Percentiles rank a stretch among this genome's conserved stretches.
phyloP scores from a whole-genome alignment of 2,113 vertebrate genomes.

The Muntiacus reevesi region DNA sequence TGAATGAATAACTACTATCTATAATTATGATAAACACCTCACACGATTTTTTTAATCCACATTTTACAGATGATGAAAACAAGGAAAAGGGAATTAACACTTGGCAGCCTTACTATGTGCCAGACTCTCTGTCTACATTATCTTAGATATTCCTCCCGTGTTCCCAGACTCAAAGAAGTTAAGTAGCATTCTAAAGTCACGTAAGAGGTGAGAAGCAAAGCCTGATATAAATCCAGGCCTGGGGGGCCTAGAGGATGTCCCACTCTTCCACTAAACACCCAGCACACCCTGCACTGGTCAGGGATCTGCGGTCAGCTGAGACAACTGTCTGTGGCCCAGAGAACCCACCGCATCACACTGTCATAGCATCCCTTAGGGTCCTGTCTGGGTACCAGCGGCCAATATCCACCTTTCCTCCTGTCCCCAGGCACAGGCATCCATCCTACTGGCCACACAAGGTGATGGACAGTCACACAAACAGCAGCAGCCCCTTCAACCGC shows the following conservation, averaged over 20 bases:
- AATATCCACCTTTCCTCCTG: background rate
- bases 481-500: background rate
- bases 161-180: background rate
- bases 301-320: background rate
- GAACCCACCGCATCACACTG: background rate
- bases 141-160: background rate
- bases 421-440: too few relatives aligned
- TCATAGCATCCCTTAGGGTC: background rate
- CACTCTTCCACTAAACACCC: background rate
- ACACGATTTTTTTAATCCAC: background rate
- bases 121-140: background rate
- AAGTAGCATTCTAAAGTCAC: background rate
- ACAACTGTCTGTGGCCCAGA: background rate
- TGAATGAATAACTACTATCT: background rate
- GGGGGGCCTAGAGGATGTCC: background rate
- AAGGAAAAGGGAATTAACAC: background rate
- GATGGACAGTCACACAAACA: background rate
- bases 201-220: background rate
- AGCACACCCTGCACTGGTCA: background rate
- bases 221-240: background rate
- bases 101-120: background rate
- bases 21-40: background rate
- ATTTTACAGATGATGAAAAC: background rate
- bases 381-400: background rate
- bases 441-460: background rate